phyloP scores from a whole-genome alignment of 1,140 invertebrate genomes.

The Ctenoplectra terminalis region DNA sequence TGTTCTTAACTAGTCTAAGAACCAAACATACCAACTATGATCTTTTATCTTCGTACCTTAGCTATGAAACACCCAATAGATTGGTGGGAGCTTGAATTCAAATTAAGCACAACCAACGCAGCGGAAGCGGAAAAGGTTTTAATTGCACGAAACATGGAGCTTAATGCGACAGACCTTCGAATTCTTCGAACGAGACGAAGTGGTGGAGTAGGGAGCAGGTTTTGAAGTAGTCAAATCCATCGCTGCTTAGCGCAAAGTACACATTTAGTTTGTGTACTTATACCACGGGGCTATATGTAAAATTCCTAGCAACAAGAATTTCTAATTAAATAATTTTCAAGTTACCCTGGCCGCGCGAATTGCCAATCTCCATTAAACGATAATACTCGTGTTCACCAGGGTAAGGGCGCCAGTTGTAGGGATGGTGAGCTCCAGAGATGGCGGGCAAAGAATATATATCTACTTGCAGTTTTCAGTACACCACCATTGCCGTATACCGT shows the following conservation, averaged over 20 bases:
- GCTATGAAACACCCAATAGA: background rate
- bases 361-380: slow-evolving; percentile 37
- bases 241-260: slow-evolving; percentile 22
- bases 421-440: too few relatives aligned
- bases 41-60: too few relatives aligned
- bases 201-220: background rate
- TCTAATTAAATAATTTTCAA: slow-evolving; percentile 53
- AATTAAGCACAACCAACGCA: background rate
- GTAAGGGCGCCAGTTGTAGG: background rate
- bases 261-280: slow-evolving; percentile 11
- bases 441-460: background rate
- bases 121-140: background rate
- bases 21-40: too few relatives aligned
- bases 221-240: slow-evolving; percentile 17
- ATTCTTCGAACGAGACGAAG: background rate
- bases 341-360: slow-evolving; percentile 19
- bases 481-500: background rate
- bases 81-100: background rate
- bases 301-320: slow-evolving; percentile 44
- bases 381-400: slow-evolving; percentile 12
- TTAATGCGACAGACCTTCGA: background rate
- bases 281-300: background rate
- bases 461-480: background rate
- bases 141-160: background rate
- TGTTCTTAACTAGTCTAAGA: background rate